A percentile compares a stretch with the other conserved stretches of the same genome.
These are phyloP conservation scores for Heteromyza rotundicornis DNA, from an alignment of 2,888 invertebrate species.

Conservation along the genomic window DNA sequence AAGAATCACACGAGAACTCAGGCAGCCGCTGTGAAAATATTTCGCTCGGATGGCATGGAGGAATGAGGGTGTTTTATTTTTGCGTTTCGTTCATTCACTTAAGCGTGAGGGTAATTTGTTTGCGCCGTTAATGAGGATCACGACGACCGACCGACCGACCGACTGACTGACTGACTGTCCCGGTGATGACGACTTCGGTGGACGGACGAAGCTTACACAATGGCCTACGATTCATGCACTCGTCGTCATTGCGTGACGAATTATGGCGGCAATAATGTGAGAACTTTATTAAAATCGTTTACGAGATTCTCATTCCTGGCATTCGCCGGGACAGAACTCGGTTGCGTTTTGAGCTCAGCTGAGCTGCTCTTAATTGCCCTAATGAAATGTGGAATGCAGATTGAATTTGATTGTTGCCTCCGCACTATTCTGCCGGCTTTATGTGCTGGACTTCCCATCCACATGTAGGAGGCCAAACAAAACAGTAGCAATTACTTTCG, in stretches of 20 bases:
- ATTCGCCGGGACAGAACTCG: too few species aligned
- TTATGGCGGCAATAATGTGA: not conserved
- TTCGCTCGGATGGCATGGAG: constrained; percentile 3
- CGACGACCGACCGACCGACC: not conserved
- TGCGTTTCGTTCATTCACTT: not conserved
- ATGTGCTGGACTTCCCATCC: not conserved
- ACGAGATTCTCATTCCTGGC: constrained; percentile 3
- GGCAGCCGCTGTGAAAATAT: constrained; percentile 35
- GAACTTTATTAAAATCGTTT: not conserved
- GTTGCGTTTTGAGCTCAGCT: not conserved
- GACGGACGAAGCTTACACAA: not conserved
- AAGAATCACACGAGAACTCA: constrained; percentile 56
- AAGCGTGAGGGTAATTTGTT: constrained; percentile 15
- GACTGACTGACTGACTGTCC: too few species aligned
- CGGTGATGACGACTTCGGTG: not conserved
- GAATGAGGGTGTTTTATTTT: constrained; percentile 20
- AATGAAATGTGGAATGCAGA: constrained; percentile 16
- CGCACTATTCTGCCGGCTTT: not conserved
- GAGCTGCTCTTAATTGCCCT: constrained; percentile 9
- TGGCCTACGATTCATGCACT: too few species aligned
- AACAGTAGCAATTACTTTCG: constrained; percentile 3
- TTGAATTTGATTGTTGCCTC: constrained; percentile 6
- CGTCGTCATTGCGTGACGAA: constrained; percentile 9
- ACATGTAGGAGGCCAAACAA: not conserved
- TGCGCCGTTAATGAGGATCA: constrained; percentile 13